These are phyloP conservation scores for Eriosoma lanigerum DNA, from an alignment of 1,140 invertebrate genomes.

Conservation along the genomic window DNA sequence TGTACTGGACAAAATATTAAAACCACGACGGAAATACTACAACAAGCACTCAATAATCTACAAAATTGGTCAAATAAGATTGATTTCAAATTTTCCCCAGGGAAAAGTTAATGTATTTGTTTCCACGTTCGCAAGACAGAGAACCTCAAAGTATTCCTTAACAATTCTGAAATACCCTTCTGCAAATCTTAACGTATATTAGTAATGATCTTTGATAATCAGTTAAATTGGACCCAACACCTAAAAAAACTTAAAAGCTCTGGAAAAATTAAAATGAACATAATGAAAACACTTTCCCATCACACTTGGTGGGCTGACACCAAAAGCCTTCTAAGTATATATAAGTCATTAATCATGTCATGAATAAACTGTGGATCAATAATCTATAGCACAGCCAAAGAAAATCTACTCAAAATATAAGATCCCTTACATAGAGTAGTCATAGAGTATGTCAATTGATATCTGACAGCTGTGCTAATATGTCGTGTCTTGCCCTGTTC, in stretches of 20 bases:
- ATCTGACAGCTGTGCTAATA: too few relatives aligned
- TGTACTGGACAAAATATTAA: neutral
- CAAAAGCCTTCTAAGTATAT: neutral
- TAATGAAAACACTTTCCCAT: slow-evolving; percentile 7
- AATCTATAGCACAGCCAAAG: neutral
- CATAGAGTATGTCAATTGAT: too few relatives aligned
- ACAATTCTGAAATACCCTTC: neutral
- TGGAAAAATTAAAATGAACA: neutral
- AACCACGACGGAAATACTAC: neutral
- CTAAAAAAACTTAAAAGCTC: neutral
- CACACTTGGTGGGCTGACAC: slow-evolving; percentile 8
- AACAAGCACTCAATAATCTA: neutral
- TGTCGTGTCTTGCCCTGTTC: too few relatives aligned
- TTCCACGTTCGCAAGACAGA: neutral
- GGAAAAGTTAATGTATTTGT: neutral
- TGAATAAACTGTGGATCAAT: slow-evolving; percentile 3
- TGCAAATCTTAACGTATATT: neutral
- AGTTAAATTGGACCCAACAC: neutral
- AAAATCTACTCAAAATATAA: slow-evolving; percentile 34
- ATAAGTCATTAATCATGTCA: neutral
- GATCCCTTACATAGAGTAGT: too few relatives aligned
- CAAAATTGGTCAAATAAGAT: neutral
- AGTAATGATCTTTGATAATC: neutral
- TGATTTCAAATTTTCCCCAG: neutral
- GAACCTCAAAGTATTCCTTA: neutral